Base-by-base conservation (phyloP, 1,140 invertebrate genomes). In the Hycleus cichorii region DNA sequence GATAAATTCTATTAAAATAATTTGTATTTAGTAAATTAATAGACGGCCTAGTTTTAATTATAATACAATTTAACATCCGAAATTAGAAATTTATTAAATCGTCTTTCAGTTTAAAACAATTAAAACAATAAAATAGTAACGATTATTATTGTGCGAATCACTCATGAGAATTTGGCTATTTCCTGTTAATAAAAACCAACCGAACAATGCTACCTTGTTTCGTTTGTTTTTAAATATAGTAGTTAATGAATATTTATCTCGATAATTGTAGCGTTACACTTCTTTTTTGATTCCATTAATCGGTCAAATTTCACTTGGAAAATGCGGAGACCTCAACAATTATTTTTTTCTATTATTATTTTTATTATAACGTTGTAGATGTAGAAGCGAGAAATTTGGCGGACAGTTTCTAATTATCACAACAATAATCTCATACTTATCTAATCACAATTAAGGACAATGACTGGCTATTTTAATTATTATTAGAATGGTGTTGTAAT, bases 211-310 rank as follows among this genome's bases (percentile, higher is more conserved):
- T 49, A 57, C 54, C 54, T 47, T 46, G 46, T 57, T 49, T 57
- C 47, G 39, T 47, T 57, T 32, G 49, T 25, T 49, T 57, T 57
- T 48, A 18, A 18, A 18, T 18, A 56, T 56, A 39, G 46, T 40
- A 12, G 38, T 27, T 56, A 56, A 57, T 57, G 54, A 57, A 57
- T 57, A 57, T 57, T 57, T 57, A 57, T 57, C 44, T 39, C 32
- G 39, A 57, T 57, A 57, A 57, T 57, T 57, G 46, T 48, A 57
- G 54, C 46, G 54, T 48, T 57, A 57, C 42, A 57, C 54, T 57
- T 56, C 47, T 47, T 32, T 32, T 32, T 32, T 7, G 4, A 32
- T 7, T 5, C 7, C 32, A 5, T 32, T 9, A 40, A 51, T 26
- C 24, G 26, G 10, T n/a, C 54, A 27, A 49, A 39, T 57, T 57